Percentiles rank a stretch among this genome's conserved stretches.
Conservation (phyloP, 1,140 invertebrate genomes). For the Brachionus rubens region DNA sequence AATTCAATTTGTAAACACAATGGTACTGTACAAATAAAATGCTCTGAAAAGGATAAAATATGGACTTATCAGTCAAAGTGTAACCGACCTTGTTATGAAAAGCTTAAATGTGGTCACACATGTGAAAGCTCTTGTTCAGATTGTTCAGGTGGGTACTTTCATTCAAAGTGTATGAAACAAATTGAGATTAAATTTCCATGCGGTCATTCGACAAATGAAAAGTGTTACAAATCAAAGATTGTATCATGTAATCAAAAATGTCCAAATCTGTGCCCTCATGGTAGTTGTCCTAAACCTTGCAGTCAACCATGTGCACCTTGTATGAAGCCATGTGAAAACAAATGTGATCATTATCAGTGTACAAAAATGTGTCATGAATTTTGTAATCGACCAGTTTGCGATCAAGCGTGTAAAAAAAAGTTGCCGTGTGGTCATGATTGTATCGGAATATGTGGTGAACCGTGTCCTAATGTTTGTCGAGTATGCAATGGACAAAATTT, state of each 20-base stretch:
- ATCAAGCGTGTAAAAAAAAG: conserved; percentile 50
- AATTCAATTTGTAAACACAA: background rate
- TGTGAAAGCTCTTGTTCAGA: background rate
- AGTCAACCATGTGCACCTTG: conserved; percentile 47
- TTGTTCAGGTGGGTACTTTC: background rate
- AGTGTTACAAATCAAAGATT: background rate
- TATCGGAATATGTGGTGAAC: conserved; percentile 62
- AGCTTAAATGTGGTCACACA: background rate
- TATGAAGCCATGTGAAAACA: conserved; percentile 66
- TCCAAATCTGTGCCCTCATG: background rate
- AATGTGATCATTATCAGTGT: conserved; percentile 65
- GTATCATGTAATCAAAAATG: background rate
- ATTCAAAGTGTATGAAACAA: background rate
- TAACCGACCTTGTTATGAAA: conserved; percentile 51
- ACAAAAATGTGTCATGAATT: conserved; percentile 64
- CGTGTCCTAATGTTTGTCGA: conserved; percentile 57
- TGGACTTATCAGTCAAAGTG: background rate
- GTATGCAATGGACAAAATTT: conserved; percentile 50
- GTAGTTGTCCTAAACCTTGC: background rate
- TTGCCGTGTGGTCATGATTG: conserved; percentile 68
- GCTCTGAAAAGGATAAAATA: background rate
- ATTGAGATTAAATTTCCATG: background rate
- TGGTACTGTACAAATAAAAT: background rate
- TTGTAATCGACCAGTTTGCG: conserved; percentile 64
- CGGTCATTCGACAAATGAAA: background rate